Base-by-base conservation (phyloP, 2,888 invertebrate species). In the Trissolcus brochymenae region DNA sequence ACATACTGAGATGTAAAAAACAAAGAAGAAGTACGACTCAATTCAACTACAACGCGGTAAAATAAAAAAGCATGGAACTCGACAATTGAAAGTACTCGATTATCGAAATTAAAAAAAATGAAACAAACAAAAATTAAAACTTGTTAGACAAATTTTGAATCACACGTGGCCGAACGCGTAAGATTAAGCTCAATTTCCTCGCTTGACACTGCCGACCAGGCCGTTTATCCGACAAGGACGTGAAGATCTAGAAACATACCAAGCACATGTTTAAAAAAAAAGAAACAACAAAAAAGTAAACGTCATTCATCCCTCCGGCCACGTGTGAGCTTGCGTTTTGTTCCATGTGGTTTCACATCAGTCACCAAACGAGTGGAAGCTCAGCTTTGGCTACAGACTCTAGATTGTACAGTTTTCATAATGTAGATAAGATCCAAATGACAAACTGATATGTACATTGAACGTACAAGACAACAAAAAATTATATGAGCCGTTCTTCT, bases 321-420 rank as follows among this genome's bases (percentile, higher is more conserved):
- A 67, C 67, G 61, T 74, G 67, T 67, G 67, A 62, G 17, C 46
- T 46, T n/a, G 46, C n/a, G 46, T 16, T 46, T 35, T 2, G 35
- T 35, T 35, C 35, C 35, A 35, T 11, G 35, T 35, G 11, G 35
- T 35, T 35, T 35, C 35, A 35, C 35, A 35, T 35, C 35, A 35
- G 46, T 46, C 46, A 19, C 6, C 14, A 61, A 3, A 14, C 14
- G 13, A 64, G 6, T 46, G 25, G 50, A 53, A 53, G 46, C n/a
- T 46, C 46, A 51, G 51, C 40, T 53, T 67, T 50, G 53, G 35
- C 57, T 35, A 13, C 14, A 9, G 54, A 60, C 21, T 75, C 68
- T 76, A 62, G 60, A 68, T 16, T 79, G 81, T 83, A 84, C 81
- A 83, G 83, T 83, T 84, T 84, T 83, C 81, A 79, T 84, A 84